phyloP scores from a whole-genome alignment of 2,888 invertebrate species.

The Synanthedon vespiformis region DNA sequence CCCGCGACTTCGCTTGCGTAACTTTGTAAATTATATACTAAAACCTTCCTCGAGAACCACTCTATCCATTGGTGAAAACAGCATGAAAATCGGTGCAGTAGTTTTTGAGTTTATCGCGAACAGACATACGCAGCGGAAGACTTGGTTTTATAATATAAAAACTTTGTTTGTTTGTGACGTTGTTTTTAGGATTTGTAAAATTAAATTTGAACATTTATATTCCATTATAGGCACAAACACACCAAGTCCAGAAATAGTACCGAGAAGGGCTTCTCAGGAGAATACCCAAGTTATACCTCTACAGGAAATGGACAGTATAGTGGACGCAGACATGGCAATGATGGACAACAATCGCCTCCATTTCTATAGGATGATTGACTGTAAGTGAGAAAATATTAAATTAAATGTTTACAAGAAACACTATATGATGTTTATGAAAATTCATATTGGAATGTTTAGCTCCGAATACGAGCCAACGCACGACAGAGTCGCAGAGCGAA shows the following conservation, averaged over 20 bases:
- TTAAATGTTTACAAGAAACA: no score
- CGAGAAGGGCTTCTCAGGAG: slow-evolving; percentile 15
- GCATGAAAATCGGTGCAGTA: no score
- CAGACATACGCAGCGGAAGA: no score
- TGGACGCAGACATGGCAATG: slow-evolving; percentile 61
- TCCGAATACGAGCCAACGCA: slow-evolving; percentile 3
- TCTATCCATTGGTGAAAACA: no score
- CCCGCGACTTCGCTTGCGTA: no score
- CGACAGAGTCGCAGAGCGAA: slow-evolving; percentile 37
- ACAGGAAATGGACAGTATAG: slow-evolving; percentile 63
- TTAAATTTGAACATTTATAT: neutral
- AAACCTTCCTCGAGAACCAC: no score
- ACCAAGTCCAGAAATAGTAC: neutral
- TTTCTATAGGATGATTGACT: slow-evolving; percentile 54
- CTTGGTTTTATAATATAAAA: no score
- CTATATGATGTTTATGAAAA: no score
- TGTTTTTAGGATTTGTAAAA: no score
- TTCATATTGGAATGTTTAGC: slow-evolving; percentile 1
- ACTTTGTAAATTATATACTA: no score
- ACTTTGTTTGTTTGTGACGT: no score
- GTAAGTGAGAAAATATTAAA: slow-evolving; percentile 21
- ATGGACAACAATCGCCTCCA: slow-evolving; percentile 53
- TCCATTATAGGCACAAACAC: neutral
- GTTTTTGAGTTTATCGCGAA: no score
- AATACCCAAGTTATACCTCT: slow-evolving; percentile 41